These are phyloP conservation scores for Meghimatium bilineatum DNA, from an alignment of 2,888 invertebrate genomes.

Conservation along the genomic window DNA sequence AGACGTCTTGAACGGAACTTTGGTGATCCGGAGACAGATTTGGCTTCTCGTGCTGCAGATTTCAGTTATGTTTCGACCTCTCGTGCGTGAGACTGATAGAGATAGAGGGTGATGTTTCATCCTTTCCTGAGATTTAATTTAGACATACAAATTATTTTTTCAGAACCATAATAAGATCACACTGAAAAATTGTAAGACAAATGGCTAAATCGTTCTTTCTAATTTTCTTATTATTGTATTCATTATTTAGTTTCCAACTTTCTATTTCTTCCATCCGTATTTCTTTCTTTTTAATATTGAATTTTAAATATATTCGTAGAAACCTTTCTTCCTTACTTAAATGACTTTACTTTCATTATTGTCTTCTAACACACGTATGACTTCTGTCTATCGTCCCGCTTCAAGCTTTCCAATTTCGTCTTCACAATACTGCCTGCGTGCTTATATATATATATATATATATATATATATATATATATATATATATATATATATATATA, in stretches of 20 bases:
- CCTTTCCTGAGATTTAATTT: neutral
- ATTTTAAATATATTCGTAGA: too few relatives aligned
- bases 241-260: too few relatives aligned
- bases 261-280: neutral
- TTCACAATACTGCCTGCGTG: too few relatives aligned
- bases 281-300: neutral
- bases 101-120: neutral
- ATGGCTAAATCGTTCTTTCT: neutral
- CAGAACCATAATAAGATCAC: neutral
- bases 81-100: neutral
- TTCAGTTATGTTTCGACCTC: neutral
- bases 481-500: too few relatives aligned
- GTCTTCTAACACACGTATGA: too few relatives aligned
- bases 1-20: constrained; percentile 18
- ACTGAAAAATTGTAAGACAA: neutral
- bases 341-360: too few relatives aligned
- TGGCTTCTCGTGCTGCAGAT: neutral
- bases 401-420: too few relatives aligned
- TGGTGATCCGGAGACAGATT: constrained; percentile 10
- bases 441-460: too few relatives aligned
- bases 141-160: neutral
- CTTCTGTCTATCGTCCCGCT: too few relatives aligned
- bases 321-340: too few relatives aligned
- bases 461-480: too few relatives aligned
- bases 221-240: neutral